Conservation (phyloP, 2,888 invertebrate species). For the Lasioglossum marginatum region DNA sequence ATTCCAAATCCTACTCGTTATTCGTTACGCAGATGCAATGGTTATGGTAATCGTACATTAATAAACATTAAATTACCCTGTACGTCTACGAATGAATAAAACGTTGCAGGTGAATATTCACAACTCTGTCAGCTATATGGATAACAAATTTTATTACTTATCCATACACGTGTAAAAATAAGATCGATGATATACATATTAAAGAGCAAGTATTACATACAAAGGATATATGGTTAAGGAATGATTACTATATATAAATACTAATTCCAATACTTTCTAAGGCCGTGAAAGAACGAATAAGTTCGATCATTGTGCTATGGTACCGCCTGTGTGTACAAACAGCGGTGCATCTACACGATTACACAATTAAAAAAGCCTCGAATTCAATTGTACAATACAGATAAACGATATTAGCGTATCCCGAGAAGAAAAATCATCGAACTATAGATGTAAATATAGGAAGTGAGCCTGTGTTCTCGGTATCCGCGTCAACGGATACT, state of each 20-base stretch:
- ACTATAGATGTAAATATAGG: conserved; percentile 19
- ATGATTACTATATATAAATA: conserved; percentile 61
- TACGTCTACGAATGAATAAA: neutral
- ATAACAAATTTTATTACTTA: conserved; percentile 72
- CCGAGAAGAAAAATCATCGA: conserved; percentile 33
- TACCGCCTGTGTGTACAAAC: conserved; percentile 39
- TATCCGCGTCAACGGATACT: conserved; percentile 39
- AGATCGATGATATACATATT: conserved; percentile 67
- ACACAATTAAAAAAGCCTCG: conserved; percentile 40
- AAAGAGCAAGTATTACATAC: conserved; percentile 66
- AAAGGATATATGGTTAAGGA: conserved; percentile 62
- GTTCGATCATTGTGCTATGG: conserved; percentile 47
- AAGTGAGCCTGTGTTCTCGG: conserved; percentile 30
- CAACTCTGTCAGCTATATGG: conserved; percentile 38
- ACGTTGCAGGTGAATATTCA: conserved; percentile 17
- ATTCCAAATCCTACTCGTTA: conserved; percentile 20
- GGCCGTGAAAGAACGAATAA: conserved; percentile 62
- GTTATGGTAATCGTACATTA: neutral
- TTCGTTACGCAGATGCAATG: neutral
- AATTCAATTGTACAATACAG: conserved; percentile 43
- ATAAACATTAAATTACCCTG: neutral
- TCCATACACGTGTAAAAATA: conserved; percentile 72
- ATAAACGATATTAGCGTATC: conserved; percentile 44
- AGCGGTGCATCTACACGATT: conserved; percentile 35
- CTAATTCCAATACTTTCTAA: conserved; percentile 65